Evolutionary conservation across 2,888 invertebrate genomes (phyloP).

Genomic region (Sphaerophoria taeniata): DNA sequence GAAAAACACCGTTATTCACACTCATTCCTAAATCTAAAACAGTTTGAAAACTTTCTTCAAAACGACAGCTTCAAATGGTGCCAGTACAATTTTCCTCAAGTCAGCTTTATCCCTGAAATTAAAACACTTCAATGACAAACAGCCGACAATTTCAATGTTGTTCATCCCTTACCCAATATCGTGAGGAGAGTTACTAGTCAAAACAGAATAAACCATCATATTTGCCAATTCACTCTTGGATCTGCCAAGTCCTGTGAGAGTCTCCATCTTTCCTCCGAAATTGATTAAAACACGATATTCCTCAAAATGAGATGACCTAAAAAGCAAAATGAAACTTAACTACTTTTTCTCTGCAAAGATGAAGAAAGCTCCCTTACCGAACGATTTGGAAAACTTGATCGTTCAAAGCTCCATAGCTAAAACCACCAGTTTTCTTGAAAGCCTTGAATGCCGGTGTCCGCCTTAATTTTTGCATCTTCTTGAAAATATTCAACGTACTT

Average conservation of each 20-base stretch:
- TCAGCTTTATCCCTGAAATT: conserved; percentile 76
- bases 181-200: conserved; percentile 77
- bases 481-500: conserved; percentile 86
- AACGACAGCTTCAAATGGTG: conserved; percentile 79
- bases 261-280: conserved; percentile 78
- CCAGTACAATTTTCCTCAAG: conserved; percentile 76
- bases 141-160: not conserved
- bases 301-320: conserved; percentile 77
- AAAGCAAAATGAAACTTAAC: not conserved
- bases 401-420: conserved; percentile 78
- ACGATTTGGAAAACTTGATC: conserved; percentile 80
- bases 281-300: conserved; percentile 79
- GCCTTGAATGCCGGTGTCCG: conserved; percentile 81
- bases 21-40: not conserved
- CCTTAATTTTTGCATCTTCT: conserved; percentile 84
- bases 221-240: conserved; percentile 45
- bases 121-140: not conserved
- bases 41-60: conserved; percentile 50
- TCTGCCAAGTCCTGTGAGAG: conserved; percentile 74
- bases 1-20: not conserved
- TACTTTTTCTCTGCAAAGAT: no score
- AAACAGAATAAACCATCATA: conserved; percentile 77
- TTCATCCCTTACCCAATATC: conserved; percentile 76
- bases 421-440: conserved; percentile 77
- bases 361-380: conserved; percentile 73